A percentile compares a stretch with the other conserved stretches of the same genome.
These are phyloP conservation scores for Hormaphis cornu DNA, from an alignment of 1,140 invertebrate genomes.

Conservation along the genomic window DNA sequence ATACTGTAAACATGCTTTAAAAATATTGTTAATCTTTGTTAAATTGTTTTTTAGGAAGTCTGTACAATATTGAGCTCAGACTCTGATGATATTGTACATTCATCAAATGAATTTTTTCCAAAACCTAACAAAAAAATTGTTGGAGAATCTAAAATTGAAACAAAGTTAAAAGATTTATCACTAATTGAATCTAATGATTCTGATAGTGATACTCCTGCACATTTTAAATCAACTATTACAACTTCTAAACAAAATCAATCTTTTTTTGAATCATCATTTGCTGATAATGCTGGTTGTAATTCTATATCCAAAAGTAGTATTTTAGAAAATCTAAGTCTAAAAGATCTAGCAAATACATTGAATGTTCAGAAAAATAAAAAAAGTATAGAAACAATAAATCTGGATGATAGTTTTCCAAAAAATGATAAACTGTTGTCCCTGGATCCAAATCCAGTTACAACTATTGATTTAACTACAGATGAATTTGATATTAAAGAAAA, in stretches of 20 bases:
- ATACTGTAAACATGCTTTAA: neutral
- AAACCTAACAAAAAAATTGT: neutral
- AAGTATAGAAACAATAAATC: neutral
- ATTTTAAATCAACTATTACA: constrained; percentile 15
- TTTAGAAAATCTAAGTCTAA: neutral
- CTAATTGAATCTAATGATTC: constrained; percentile 4
- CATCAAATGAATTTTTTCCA: neutral
- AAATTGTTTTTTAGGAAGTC: neutral
- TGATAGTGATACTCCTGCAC: neutral
- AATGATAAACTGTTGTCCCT: neutral
- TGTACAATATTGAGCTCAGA: neutral
- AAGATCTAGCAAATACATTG: neutral
- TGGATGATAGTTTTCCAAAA: neutral
- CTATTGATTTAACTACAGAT: neutral
- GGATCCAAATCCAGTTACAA: neutral
- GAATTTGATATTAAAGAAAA: too few relatives aligned
- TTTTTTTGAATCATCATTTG: neutral
- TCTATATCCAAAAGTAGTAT: constrained; percentile 18
- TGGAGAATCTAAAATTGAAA: neutral
- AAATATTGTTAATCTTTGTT: neutral
- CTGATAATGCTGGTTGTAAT: neutral
- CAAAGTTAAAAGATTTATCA: neutral
- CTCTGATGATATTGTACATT: constrained; percentile 6
- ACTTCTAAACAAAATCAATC: neutral
- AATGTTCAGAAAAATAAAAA: neutral